Evolutionary conservation across 1,140 invertebrate species (phyloP), one percentile per base, ranked within the genome.

Genomic region (Hypsibius dujardini): DNA sequence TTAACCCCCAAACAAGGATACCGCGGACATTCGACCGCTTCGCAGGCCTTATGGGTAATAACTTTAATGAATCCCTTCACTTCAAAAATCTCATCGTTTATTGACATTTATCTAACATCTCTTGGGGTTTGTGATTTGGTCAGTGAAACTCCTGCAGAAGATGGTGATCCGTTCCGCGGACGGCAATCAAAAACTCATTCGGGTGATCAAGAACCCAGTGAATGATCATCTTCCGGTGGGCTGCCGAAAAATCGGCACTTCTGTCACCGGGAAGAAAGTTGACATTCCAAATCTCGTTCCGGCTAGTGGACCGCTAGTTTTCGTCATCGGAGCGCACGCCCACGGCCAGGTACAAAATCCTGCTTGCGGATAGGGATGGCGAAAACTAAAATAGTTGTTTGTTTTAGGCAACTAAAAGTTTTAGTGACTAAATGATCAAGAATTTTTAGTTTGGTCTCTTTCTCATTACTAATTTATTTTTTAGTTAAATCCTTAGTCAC

Each of bases 11-110:
- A 80, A 98, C 94, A 3, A 86, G 95, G 77, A 95, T 99, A 78
- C 96, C 96, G 1, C 85, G 95, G 76, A 98, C 95, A 14, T 98
- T 95, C 78, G 95, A 97, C 78, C 84, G 95, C 77, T 99, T 99
- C 85, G 92, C 93, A 77, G 95, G 94, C 59, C 81, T 98, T 28
- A 98, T 99, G 87, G 92, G 92, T 94, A 84, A 80, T 80, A 76
- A 3, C 28, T 28, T 28, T 28, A 28, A 28, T 28, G 28, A 28
- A 28, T 28, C 28, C 28, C 28, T 28, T 74, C 73, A 46, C 73
- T 74, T 75, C 71, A 7, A 74, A 71, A 46, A 12, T 75, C 28
- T 28, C 56, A 72, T 42, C 46, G 45, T 46, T 70, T 28, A 72
- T 70, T 70, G 70, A 40, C 56, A 59, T 72, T 46, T 75, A 47